Evolutionary conservation across 2,797 vertebrate genomes (phyloP), one percentile per base, ranked within the genome.

Genomic region (Tokudaia tokunoshimensis): DNA sequence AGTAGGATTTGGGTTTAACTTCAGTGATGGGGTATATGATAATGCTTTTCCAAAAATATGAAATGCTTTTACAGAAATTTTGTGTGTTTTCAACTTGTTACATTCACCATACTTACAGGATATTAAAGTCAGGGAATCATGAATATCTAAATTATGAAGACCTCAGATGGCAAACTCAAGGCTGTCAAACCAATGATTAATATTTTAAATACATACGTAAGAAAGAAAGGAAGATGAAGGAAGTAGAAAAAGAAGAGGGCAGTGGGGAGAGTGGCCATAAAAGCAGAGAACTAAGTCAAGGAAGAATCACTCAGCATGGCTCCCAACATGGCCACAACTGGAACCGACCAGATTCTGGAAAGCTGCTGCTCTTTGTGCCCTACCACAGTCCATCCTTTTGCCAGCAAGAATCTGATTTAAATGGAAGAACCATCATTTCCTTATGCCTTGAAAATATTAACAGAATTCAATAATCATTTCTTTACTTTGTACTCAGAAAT

Each of bases 1-100:
- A 85, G 19, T 55, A n/a, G 52, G 55, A 37, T 0, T 17, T 13
- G 63, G 26, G 63, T 83, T 93, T 75, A 41, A 79, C 61, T 79
- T 76, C 41, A 47, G n/a, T 86, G 9, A 55, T 44, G 11, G 29
- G 37, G 4, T 70, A 92, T 52, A 93, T 61, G 26, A 92, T 8
- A 22, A 85, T 83, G 20, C 63, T 97, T 92, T 82, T 79, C 91
- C 31, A 75, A 93, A 29, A 34, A 95, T 92, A 74, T 67, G 6
- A 79, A 94, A 50, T 61, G 20, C 78, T 34, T 76, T 44, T 52
- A 26, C 3, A 89, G 24, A 59, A 79, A 79, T n/a, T 92, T 61
- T 81, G 1, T 41, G 80, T 70, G 22, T 81, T 93, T 81, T 94
- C 52, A 88, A 96, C 24, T 85, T 91, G 63, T 26, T 81, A 65